Evolutionary conservation across 1,140 invertebrate genomes (phyloP), one percentile per base, ranked within the genome.

Genomic region (Ectropis grisescens): DNA sequence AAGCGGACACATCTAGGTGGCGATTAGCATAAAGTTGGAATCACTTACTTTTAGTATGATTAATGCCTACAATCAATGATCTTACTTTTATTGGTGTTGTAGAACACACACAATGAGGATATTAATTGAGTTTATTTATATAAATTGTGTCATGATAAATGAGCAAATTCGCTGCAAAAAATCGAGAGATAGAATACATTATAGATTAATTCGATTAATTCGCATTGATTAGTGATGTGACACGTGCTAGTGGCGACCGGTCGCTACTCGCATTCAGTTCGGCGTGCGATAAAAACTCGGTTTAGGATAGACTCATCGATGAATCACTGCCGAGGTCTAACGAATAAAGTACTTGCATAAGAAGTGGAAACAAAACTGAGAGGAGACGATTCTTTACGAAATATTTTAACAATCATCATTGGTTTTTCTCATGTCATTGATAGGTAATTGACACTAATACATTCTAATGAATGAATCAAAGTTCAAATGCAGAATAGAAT

Each of bases 251-350:
- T 23, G 34, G 41, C 41, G 24, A 39, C 29, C 14, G 33, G 27
- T 44, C 38, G 34, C 34, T 29, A 15, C 41, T 37, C 51, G 47
- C 49, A 40, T 50, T 52, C 42, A 16, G 29, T n/a, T 11, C 24
- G 29, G 15, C 33, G 32, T 36, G 35, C 57, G 58, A 60, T 50
- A 61, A 75, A 79, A 74, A 74, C 47, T 74, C 52, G 58, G 55
- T 61, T 64, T 67, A 64, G 57, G 61, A 69, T 79, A 75, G 69
- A 79, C 69, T 79, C 74, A 76, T 74, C 74, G 71, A 68, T 79
- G 74, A 79, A 50, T 79, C 74, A 79, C 48, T 65, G 37, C 29
- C 32, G 43, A 56, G 48, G 37, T 53, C 59, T 57, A 58, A 64
- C 48, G 66, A 68, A 67, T 69, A 53, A 58, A 19, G 55, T 64